Evolutionary conservation across 2,797 vertebrate species (phyloP), one percentile per base, ranked within the genome.

Genomic region (Mionectes olivaceus): DNA sequence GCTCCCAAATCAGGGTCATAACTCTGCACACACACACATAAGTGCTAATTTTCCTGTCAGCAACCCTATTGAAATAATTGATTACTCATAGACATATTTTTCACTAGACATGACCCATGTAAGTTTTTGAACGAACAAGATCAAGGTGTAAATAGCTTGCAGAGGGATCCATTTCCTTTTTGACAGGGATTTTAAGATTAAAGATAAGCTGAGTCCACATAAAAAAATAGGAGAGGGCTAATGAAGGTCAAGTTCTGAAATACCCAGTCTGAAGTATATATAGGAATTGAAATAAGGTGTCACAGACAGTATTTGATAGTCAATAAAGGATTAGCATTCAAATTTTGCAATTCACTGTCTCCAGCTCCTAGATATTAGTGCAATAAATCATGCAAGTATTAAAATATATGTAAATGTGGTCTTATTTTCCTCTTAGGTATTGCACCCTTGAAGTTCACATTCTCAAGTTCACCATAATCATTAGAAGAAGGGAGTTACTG

Each of bases 161-260:
- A 84, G n/a, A 55, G 16, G 0, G 6, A 87, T 19, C 65, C 9
- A 11, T 69, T 77, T 78, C 1, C 1, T 35, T 90, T 87, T 87
- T 64, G 39, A 47, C 8, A 50, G 11, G 14, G 37, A 61, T 88
- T 91, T 90, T 67, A 83, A 81, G 30, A 71, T 50, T 53, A 82
- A 79, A 46, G 12, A 32, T 89, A 78, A 74, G 2, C 10, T 91
- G 44, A 81, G 43, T 76, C 33, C 39, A 65, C 28, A 22, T 49
- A 9, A 79, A 91, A 87, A 83, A 56, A 32, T 4, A 47, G 7
- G 8, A 75, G 55, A 56, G 39, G 15, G 39, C 46, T 94, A 78
- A 91, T 69, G 57, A 95, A 93, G 83, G 83, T 90, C 77, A 84
- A 37, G 22, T 46, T 89, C 44, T 79, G 59, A 93, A 92, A 79